A percentile compares a stretch with the other conserved stretches of the same genome.
Conservation (phyloP, 2,797 vertebrate genomes). For the Pogonophryne albipinna region DNA sequence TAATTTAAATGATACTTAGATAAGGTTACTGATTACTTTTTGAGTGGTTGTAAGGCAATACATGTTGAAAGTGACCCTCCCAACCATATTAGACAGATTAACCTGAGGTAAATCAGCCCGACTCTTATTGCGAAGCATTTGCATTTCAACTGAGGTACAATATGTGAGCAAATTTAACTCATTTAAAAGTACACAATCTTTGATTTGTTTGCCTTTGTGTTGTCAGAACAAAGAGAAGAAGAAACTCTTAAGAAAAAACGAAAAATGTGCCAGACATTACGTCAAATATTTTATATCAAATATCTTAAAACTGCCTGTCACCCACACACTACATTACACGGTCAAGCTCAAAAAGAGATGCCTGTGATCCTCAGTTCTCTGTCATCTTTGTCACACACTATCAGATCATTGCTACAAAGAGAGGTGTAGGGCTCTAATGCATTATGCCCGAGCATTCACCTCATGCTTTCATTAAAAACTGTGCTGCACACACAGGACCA, state of each 20-base stretch:
- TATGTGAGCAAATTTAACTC: neutral
- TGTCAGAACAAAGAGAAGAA: neutral
- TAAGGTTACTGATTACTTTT: too few relatives aligned
- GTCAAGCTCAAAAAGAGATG: neutral
- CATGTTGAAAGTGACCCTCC: too few relatives aligned
- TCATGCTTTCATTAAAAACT: constrained; percentile 4
- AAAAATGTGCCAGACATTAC: constrained; percentile 8
- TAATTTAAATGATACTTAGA: too few relatives aligned
- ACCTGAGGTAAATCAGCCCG: constrained; percentile 49
- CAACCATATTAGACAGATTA: constrained; percentile 42
- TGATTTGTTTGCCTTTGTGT: neutral
- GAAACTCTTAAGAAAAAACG: neutral
- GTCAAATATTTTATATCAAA: constrained; percentile 20
- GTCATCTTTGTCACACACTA: constrained; percentile 21
- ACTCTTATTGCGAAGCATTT: neutral
- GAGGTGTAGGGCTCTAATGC: neutral
- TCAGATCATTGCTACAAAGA: constrained; percentile 20
- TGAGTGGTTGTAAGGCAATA: too few relatives aligned
- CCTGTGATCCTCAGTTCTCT: constrained; percentile 11
- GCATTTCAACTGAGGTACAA: neutral
- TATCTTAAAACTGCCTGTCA: neutral
- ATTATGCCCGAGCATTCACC: neutral
- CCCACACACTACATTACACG: constrained; percentile 1
- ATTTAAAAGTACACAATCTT: constrained; percentile 13
- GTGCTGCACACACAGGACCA: neutral